phyloP scores from a whole-genome alignment of 2,113 vertebrate species.

The Chunga burmeisteri region DNA sequence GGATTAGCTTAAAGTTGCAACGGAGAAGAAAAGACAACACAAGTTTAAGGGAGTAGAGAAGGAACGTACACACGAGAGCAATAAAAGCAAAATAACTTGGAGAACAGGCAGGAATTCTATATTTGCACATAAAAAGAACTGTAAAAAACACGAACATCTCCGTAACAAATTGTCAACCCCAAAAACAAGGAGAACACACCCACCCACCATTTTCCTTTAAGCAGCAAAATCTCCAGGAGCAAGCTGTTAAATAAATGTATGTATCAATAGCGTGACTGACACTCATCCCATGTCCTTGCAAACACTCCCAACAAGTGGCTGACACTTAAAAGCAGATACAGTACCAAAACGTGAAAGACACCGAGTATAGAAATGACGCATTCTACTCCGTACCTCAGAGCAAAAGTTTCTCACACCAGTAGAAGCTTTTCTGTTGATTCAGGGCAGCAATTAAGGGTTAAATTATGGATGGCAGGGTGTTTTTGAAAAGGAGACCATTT shows the following conservation, averaged over 20 bases:
- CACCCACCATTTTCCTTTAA: background rate
- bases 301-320: background rate
- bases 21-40: background rate
- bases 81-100: background rate
- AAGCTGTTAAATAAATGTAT: background rate
- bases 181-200: background rate
- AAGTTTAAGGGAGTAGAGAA: background rate
- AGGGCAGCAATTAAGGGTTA: background rate
- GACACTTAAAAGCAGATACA: background rate
- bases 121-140: background rate
- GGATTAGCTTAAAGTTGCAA: background rate
- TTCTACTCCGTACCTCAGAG: background rate
- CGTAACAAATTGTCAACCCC: background rate
- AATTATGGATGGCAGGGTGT: background rate
- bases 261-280: background rate
- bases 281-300: background rate
- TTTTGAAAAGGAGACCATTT: background rate
- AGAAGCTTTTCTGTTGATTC: background rate
- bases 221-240: background rate
- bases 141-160: background rate
- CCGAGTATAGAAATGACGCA: accelerated
- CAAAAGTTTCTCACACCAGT: background rate
- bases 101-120: background rate
- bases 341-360: background rate
- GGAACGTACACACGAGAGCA: background rate